Conservation (phyloP, 1,140 invertebrate species). For the Acromyrmex echinatior region DNA sequence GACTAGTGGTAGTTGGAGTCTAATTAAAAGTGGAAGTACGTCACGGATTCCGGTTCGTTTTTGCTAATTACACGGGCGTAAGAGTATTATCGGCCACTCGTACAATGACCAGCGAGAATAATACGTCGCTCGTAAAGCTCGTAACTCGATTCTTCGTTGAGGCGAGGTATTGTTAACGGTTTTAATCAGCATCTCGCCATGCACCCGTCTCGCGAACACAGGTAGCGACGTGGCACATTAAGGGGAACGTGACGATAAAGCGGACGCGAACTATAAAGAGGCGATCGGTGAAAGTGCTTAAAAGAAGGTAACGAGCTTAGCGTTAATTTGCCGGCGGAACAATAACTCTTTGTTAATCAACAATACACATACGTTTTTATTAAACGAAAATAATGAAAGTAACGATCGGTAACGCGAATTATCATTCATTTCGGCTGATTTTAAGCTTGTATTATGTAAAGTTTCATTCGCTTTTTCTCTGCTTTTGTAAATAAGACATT, state of each 20-base stretch:
- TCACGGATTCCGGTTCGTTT: slow-evolving; percentile 38
- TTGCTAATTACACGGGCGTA: slow-evolving; percentile 63
- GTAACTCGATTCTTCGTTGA: slow-evolving; percentile 60
- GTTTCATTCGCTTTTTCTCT: neutral
- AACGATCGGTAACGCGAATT: neutral
- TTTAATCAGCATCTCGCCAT: slow-evolving; percentile 61
- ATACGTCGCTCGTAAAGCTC: slow-evolving; percentile 55
- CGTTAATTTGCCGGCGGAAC: slow-evolving; percentile 15
- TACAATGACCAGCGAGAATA: slow-evolving; percentile 62
- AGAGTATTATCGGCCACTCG: slow-evolving; percentile 53
- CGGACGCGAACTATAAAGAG: slow-evolving; percentile 43
- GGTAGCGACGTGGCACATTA: slow-evolving; percentile 49
- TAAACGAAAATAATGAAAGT: neutral
- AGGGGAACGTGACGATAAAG: slow-evolving; percentile 51
- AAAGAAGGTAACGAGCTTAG: slow-evolving; percentile 41
- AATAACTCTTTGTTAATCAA: slow-evolving; percentile 40
- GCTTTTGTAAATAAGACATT: neutral
- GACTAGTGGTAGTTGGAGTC: slow-evolving; percentile 30
- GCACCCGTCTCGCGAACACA: slow-evolving; percentile 29
- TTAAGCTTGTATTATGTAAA: neutral
- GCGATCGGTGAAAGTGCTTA: slow-evolving; percentile 28
- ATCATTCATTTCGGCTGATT: neutral
- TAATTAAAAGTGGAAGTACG: slow-evolving; percentile 59
- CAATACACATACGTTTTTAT: neutral
- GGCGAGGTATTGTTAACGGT: slow-evolving; percentile 57